Base-by-base conservation (phyloP, 2,888 invertebrate genomes). In the Nomada hirtipes region DNA sequence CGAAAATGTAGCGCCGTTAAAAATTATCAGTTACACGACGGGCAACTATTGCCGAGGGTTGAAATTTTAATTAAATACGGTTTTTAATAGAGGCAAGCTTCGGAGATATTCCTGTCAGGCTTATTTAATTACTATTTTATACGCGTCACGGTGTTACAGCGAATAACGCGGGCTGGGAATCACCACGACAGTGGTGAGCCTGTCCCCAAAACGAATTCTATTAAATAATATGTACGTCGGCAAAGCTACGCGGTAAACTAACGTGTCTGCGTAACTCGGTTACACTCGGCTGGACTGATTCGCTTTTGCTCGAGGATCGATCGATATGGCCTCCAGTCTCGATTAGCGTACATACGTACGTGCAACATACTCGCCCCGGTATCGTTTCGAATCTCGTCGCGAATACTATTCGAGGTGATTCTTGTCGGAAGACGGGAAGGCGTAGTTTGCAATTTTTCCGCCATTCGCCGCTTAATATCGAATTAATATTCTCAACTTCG, bases 391-490 rank as follows among this genome's bases (percentile, higher is more conserved):
- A 42, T 2, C 36, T 15, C 42, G 26, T 53, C 77, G 76, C 70
- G 81, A 81, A 77, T 83, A 81, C 81, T 81, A 78, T 78, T 60
- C 67, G 44, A 10, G 65, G 71, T 57, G 68, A 74, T 74, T 72
- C 42, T 7, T 11, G 47, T 3, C 55, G 53, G 63, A 71, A 78
- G 53, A 18, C 71, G 15, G 59, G 18, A 71, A 72, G 79, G 71
- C 71, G 67, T 44, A 10, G 11, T 18, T 50, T 42, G 52, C 61
- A 64, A 53, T 53, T 64, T 68, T 61, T 4, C 44, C 53, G 29
- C 47, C 69, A 15, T 64, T 23, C 26, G 2, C 52, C 50, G 20
- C 50, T 75, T 78, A 71, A 78, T 82, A 60, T 36, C 68, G 68
- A 63, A 81, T 78, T 65, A 64, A 59, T 47, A 68, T 60, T 74